A percentile compares a stretch with the other conserved stretches of the same genome.
These are phyloP conservation scores for Agelastica alni DNA, from an alignment of 2,888 invertebrate species.

Conservation along the genomic window DNA sequence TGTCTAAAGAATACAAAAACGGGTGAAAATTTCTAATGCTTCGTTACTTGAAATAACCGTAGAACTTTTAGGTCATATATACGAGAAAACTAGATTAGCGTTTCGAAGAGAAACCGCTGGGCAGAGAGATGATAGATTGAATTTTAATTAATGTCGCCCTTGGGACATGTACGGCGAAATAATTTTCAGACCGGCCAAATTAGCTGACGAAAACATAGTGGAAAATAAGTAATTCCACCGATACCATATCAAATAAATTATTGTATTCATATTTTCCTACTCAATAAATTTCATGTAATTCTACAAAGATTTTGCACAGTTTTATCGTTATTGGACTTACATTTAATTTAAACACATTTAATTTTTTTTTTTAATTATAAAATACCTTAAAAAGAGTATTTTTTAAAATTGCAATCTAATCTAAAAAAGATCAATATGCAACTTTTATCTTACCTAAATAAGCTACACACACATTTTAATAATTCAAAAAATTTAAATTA, in stretches of 20 bases:
- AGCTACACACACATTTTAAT: no score
- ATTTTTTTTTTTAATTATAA: no score
- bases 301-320: no score
- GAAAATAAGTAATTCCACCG: slow-evolving; percentile 1
- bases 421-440: no score
- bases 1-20: slow-evolving; percentile 19
- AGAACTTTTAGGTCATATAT: slow-evolving; percentile 27
- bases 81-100: slow-evolving; percentile 33
- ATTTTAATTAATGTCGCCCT: slow-evolving; percentile 33
- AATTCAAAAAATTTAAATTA: no score
- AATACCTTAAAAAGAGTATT: no score
- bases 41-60: slow-evolving; percentile 26
- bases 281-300: no score
- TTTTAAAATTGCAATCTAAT: no score
- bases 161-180: slow-evolving; percentile 21
- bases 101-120: slow-evolving; percentile 25
- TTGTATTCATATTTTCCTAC: slow-evolving; percentile 4
- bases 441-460: no score
- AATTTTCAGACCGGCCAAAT: slow-evolving; percentile 19
- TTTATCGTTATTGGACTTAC: no score
- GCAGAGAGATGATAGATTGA: slow-evolving; percentile 29
- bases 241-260: slow-evolving; percentile 3
- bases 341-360: no score
- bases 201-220: slow-evolving; percentile 7
- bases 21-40: slow-evolving; percentile 26